Conservation (phyloP, 2,888 invertebrate species). For the Torymus auratus region DNA sequence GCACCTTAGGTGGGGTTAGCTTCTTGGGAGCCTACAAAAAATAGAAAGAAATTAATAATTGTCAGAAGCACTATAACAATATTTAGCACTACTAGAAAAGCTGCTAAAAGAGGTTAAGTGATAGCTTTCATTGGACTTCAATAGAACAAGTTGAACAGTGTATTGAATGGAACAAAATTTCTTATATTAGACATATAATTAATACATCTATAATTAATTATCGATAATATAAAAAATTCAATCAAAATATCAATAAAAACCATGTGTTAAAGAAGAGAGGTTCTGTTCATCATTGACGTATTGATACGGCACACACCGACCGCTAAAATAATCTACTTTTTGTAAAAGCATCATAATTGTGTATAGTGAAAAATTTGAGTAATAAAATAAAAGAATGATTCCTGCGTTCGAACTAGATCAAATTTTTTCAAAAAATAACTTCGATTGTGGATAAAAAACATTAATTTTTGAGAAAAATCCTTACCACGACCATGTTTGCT, state of each 20-base stretch:
- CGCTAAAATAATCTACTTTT: constrained; percentile 35
- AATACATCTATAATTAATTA: too few relatives aligned
- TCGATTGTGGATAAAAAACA: background rate
- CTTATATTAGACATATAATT: too few relatives aligned
- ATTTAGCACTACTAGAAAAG: too few relatives aligned
- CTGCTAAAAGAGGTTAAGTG: too few relatives aligned
- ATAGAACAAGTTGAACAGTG: too few relatives aligned
- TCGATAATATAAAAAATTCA: too few relatives aligned
- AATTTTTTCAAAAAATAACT: constrained; percentile 15
- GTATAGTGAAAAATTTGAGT: background rate
- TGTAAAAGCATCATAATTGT: constrained; percentile 23
- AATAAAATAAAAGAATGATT: background rate
- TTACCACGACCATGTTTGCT: constrained; percentile 72
- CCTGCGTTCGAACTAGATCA: background rate
- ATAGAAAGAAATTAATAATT: background rate
- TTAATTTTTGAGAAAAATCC: constrained; percentile 55
- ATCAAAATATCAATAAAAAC: background rate
- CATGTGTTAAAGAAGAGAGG: constrained; percentile 29
- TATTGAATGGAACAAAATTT: too few relatives aligned
- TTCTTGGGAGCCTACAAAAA: constrained; percentile 70
- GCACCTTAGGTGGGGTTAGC: constrained; percentile 64
- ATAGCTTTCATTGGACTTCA: too few relatives aligned
- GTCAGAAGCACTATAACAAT: too few relatives aligned
- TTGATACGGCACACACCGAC: background rate
- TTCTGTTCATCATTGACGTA: background rate